A percentile compares a stretch with the other conserved stretches of the same genome.
These are phyloP conservation scores for Origma solitaria DNA, from an alignment of 2,113 vertebrate genomes.

Conservation along the genomic window DNA sequence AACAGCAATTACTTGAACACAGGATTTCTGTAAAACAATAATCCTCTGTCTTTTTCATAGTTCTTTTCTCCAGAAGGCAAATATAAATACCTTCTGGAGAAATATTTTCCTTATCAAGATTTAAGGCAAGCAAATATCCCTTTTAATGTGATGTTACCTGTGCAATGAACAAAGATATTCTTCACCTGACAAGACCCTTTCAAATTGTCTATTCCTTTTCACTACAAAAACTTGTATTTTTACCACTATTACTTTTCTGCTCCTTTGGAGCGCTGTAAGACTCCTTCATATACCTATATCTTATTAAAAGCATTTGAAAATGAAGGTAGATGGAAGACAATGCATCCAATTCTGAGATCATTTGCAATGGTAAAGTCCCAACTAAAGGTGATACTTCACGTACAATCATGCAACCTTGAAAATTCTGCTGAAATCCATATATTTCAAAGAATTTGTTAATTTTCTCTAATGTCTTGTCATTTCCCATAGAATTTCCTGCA, in stretches of 20 bases:
- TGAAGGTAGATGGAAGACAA: background rate
- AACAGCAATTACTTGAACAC: conserved; percentile 3
- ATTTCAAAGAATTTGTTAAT: background rate
- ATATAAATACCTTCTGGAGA: background rate
- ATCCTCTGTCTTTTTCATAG: background rate
- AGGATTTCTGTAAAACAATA: background rate
- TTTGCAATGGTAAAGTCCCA: background rate
- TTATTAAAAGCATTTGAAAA: background rate
- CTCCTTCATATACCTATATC: background rate
- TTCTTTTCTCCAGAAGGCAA: background rate
- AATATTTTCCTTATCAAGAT: conserved; percentile 21
- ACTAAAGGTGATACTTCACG: rapidly evolving
- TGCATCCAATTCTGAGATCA: background rate
- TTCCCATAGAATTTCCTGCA: background rate
- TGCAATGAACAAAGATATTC: background rate
- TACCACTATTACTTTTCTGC: background rate
- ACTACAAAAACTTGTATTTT: background rate
- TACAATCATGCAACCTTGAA: background rate
- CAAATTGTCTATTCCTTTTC: background rate
- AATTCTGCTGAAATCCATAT: background rate
- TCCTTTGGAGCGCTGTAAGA: background rate
- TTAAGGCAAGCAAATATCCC: background rate
- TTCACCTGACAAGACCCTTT: background rate
- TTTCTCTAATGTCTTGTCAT: background rate
- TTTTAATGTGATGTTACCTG: background rate